Percentiles rank a stretch among this genome's conserved stretches.
phyloP scores from a whole-genome alignment of 2,888 invertebrate genomes.

The Mesodorylaimus sp. region DNA sequence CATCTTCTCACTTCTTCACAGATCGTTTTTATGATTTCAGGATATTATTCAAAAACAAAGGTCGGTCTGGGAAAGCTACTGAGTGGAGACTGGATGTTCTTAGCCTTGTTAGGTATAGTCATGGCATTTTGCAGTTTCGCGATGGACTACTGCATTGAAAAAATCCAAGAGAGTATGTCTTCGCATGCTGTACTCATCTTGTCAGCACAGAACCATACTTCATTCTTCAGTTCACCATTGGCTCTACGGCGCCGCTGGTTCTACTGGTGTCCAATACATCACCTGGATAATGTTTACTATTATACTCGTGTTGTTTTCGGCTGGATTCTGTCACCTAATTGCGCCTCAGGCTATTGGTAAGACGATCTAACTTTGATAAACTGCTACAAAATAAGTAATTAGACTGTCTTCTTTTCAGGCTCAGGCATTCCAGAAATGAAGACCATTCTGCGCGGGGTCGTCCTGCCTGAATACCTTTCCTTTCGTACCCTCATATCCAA shows the following conservation, averaged over 20 bases:
- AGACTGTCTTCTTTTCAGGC: slow-evolving; percentile 42
- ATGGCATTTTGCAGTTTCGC: slow-evolving; percentile 22
- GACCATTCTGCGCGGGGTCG: slow-evolving; percentile 79
- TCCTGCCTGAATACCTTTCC: slow-evolving; percentile 87
- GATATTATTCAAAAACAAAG: no score
- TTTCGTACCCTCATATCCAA: slow-evolving; percentile 84
- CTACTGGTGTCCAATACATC: not conserved
- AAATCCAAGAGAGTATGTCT: no score
- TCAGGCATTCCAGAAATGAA: slow-evolving; percentile 99
- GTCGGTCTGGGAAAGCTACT: no score
- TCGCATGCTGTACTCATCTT: no score
- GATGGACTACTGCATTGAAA: no score
- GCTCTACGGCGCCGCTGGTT: not conserved
- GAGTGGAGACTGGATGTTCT: slow-evolving; percentile 33
- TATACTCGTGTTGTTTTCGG: slow-evolving; percentile 75
- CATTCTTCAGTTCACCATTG: not conserved
- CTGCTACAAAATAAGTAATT: not conserved
- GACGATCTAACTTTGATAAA: not conserved
- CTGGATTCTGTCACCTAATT: slow-evolving; percentile 85
- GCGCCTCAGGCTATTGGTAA: slow-evolving; percentile 88
- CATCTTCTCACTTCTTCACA: no score
- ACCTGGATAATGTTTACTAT: slow-evolving; percentile 84
- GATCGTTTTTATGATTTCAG: no score
- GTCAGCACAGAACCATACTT: no score
- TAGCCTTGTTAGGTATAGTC: slow-evolving; percentile 28